Base-by-base conservation (phyloP, 2,113 vertebrate species). In the Procavia capensis region DNA sequence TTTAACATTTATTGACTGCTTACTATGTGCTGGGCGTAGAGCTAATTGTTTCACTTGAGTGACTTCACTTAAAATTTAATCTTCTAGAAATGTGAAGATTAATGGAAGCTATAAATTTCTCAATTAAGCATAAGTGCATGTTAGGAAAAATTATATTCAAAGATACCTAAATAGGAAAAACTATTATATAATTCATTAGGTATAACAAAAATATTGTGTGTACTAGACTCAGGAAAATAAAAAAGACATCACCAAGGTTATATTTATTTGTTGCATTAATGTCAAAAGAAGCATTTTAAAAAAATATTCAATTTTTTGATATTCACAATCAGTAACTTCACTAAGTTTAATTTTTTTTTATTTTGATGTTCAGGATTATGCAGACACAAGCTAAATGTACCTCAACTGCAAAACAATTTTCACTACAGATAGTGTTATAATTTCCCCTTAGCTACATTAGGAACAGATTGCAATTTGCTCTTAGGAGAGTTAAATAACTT, bases 351-450 rank as follows among this genome's bases (percentile, higher is more conserved):
- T 61, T 19, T 10, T 50, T 86, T 72, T 79, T 93, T 63, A 96
- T 96, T 54, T 87, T 14, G 47, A 89, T 86, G 54, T 86, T 89
- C 6, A 88, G 9, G 2, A 88, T 72, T 89, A 10, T 70, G 9
- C 50, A 87, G 64, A 90, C 4, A 92, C 29, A 85, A 94, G 68
- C 87, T 94, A 93, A 92, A 85, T 82, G 9, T n/a, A 85, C 85
- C 27, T 95, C 78, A 85, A 83, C 47, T 74, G 45, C 39, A 95
- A 96, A 96, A 64, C 72, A 82, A 84, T 75, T 91, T 96, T 57
- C 45, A 91, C 39, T 75, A 16, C 14, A 68, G 87, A 88, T 39
- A 66, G 31, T 88, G 43, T 86, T 82, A 79, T 79, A 90, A 82
- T 93, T 96, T 96, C 74, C n/a, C 50, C 24, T 68, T 96, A 34